These are phyloP conservation scores for Aspidiotus destructor DNA, from an alignment of 2,888 invertebrate species.

Conservation along the genomic window DNA sequence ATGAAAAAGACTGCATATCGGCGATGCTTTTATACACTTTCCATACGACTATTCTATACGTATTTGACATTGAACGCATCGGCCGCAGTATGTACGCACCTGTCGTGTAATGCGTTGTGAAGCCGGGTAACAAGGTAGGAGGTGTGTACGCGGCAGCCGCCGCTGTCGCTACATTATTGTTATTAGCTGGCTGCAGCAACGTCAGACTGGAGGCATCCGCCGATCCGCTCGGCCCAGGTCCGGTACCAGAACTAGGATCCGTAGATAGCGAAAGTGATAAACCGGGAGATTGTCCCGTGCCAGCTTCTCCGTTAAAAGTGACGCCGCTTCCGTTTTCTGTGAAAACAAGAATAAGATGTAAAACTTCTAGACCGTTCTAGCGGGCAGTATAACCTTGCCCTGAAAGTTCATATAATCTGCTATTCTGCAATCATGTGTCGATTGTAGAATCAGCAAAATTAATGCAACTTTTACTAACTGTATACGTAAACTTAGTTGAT, in stretches of 20 bases:
- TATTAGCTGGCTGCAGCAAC: slow-evolving; percentile 44
- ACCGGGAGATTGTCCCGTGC: slow-evolving; percentile 35
- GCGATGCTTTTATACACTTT: neutral
- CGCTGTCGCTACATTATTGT: slow-evolving; percentile 36
- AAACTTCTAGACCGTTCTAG: too few relatives aligned
- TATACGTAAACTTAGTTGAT: slow-evolving; percentile 54
- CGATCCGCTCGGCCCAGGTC: slow-evolving; percentile 40
- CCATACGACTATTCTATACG: slow-evolving; percentile 4
- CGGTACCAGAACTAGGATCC: slow-evolving; percentile 39
- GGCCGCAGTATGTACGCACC: slow-evolving; percentile 34
- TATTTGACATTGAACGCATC: neutral
- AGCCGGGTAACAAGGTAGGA: slow-evolving; percentile 39
- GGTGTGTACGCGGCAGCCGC: slow-evolving; percentile 36
- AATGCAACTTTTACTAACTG: too few relatives aligned
- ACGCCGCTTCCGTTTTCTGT: slow-evolving; percentile 36
- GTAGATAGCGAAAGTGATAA: slow-evolving; percentile 31
- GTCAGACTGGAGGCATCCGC: slow-evolving; percentile 45
- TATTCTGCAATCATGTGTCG: too few relatives aligned
- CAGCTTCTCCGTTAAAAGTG: slow-evolving; percentile 42
- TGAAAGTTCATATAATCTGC: too few relatives aligned
- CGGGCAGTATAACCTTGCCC: too few relatives aligned
- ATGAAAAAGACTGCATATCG: slow-evolving; percentile 1
- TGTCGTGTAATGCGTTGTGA: slow-evolving; percentile 39
- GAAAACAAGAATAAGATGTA: too few relatives aligned
- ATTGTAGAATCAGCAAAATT: too few relatives aligned